These are phyloP conservation scores for Drosophila subobscura DNA, from an alignment of 1,140 invertebrate genomes.

Conservation along the genomic window DNA sequence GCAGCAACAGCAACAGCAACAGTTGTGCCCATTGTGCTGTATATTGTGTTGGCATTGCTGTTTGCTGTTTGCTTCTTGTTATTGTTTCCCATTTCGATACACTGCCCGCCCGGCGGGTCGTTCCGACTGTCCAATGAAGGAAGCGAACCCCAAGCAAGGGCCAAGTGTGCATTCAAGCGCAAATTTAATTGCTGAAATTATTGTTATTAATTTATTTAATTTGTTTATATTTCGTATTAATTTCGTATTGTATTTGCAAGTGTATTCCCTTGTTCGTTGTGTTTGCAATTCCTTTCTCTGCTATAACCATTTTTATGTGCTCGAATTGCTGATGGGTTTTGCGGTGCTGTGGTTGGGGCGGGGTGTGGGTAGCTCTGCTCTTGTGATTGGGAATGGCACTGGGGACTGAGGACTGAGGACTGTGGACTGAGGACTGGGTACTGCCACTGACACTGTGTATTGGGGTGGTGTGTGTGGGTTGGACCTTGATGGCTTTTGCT, in stretches of 20 bases:
- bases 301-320: conserved; percentile 72
- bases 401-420: neutral
- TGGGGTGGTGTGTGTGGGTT: neutral
- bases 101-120: neutral
- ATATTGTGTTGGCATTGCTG: conserved; percentile 43
- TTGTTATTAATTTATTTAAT: neutral
- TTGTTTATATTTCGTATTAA: neutral
- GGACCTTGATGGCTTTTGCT: conserved; percentile 35
- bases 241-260: too few relatives aligned
- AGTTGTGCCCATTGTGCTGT: conserved; percentile 67
- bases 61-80: conserved; percentile 44
- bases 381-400: neutral
- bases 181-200: neutral
- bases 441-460: too few relatives aligned
- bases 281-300: neutral
- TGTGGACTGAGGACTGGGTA: neutral
- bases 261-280: neutral
- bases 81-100: conserved; percentile 62
- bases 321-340: conserved; percentile 67
- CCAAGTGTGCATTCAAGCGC: too few relatives aligned
- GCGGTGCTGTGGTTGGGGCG: conserved; percentile 27
- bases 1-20: conserved; percentile 58
- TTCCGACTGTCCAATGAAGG: neutral
- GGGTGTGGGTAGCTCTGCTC: conserved; percentile 5
- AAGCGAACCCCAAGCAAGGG: neutral